Percentiles rank a stretch among this genome's conserved stretches.
These are phyloP conservation scores for Nothobranchius furzeri DNA, from an alignment of 2,113 vertebrate species.

Conservation along the genomic window DNA sequence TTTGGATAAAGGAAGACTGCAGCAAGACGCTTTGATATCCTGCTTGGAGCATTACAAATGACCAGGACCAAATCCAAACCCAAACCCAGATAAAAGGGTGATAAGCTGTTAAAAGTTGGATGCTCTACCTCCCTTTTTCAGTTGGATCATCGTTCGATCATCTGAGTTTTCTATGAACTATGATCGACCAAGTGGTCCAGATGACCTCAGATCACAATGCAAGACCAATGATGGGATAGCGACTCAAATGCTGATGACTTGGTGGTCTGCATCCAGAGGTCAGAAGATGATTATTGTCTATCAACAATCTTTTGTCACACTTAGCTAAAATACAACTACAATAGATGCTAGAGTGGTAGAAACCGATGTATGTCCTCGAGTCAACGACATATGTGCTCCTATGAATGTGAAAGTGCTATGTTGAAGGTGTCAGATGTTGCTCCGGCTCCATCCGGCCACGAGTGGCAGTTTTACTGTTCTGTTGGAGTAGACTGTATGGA, in stretches of 20 bases:
- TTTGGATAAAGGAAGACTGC: constrained; percentile 9
- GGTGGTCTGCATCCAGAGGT: too few species aligned
- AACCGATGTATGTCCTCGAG: background rate
- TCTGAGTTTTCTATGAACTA: background rate
- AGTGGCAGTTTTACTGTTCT: constrained; percentile 85
- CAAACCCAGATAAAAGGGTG: background rate
- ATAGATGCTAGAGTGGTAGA: too few species aligned
- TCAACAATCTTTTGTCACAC: too few species aligned
- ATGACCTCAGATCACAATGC: background rate
- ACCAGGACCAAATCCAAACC: background rate
- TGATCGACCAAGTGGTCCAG: background rate
- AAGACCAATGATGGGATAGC: background rate
- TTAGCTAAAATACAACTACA: too few species aligned
- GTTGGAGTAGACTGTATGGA: constrained; percentile 92
- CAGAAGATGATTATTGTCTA: too few species aligned
- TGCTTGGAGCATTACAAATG: background rate
- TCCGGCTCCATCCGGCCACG: constrained; percentile 67
- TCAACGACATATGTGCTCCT: constrained; percentile 1
- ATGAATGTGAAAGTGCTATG: constrained; percentile 43
- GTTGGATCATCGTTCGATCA: background rate
- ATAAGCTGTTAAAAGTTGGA: background rate
- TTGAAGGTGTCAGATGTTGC: constrained; percentile 48
- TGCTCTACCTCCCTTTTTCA: background rate
- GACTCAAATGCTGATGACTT: background rate
- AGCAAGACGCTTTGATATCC: background rate